Evolutionary conservation across 2,113 vertebrate species (phyloP), one percentile per base, ranked within the genome.

Genomic region (Microtus richardsoni): DNA sequence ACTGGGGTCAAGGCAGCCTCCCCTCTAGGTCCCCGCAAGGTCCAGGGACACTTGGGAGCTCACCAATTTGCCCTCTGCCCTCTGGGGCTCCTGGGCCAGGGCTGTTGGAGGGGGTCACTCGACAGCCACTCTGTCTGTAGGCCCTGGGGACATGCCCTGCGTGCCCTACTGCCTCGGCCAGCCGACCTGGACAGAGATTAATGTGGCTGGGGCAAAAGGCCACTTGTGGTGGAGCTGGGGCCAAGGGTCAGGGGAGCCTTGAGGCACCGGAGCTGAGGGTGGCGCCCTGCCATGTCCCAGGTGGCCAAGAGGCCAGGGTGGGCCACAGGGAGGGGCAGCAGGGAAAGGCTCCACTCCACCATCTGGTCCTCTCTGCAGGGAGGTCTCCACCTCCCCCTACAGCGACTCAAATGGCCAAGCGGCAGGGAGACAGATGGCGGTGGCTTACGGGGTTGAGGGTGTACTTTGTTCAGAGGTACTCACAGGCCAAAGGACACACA

Each of bases 231-330:
- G 79, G 86, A 82, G 93, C 97, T 96, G 54, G 98, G 98, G 98
- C 96, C 97, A 97, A 80, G 36, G 98, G 97, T 98, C 98, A 95
- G 97, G 91, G 97, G 94, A 96, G 98, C 98, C 97, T 98, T 97
- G 98, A 97, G 98, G 98, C 98, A 98, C 98, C 98, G 98, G 97
- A 98, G 97, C 97, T 96, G 98, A 97, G 98, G 98, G 98, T 97
- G 98, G 97, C 94, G 94, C 97, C 94, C 97, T 52, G 96, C 93
- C 97, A 97, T 89, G 98, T 98, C 98, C 98, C 95, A 94, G 98
- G 97, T 93, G 97, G 97, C 92, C 87, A 36, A 79, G 97, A 54
- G 91, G 97, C 97, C 98, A 97, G 98, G 98, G 58, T 47, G 54
- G 22, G 58, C 21, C 13, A 36, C 98, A 97, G 98, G 98, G 71